Evolutionary conservation across 2,888 invertebrate genomes (phyloP), one percentile per base, ranked within the genome.

Genomic region (Octonoba sinensis): DNA sequence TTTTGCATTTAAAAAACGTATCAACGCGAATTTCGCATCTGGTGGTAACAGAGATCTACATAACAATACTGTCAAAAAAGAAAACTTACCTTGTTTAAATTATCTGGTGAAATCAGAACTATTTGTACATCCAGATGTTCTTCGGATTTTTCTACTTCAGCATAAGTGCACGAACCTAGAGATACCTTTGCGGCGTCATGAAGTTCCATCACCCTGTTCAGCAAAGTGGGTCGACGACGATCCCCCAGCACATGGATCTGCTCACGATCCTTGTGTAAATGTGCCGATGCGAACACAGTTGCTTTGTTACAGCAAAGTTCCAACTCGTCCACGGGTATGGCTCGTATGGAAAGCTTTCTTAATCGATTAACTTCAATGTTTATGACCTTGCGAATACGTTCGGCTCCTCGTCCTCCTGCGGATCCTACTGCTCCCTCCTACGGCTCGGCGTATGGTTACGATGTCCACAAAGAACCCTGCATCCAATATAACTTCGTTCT

Each of bases 41-140:
- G n/a, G n/a, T n/a, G n/a, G n/a, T n/a, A n/a, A n/a, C n/a, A 11
- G 27, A n/a, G 16, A 15, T n/a, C 12, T 49, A 11, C 22, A 47
- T 20, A 47, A 27, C 18, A 12, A 18, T 47, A n/a, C n/a, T n/a
- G n/a, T n/a, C n/a, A 18, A 20, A 47, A 47, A 2, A 65, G 8
- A 24, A 15, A 24, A 27, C 57, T 57, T 57, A 57, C 59, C 47
- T 56, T 24, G 16, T 70, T 70, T 12, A 57, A 27, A 57, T 57
- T 46, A 1, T 70, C 70, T 27, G 57, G 15, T 15, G 46, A 57
- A 13, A 18, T 11, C 8, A 22, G 6, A n/a, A 27, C 59, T 8
- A 59, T 59, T n/a, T 59, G 59, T 12, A 57, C 22, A n/a, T 59
- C 27, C 24, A 59, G 13, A 18, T 59, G 59, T 59, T 59, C 59